Evolutionary conservation across 2,797 vertebrate species (phyloP).

Genomic region (Enteromius paludinosus): DNA sequence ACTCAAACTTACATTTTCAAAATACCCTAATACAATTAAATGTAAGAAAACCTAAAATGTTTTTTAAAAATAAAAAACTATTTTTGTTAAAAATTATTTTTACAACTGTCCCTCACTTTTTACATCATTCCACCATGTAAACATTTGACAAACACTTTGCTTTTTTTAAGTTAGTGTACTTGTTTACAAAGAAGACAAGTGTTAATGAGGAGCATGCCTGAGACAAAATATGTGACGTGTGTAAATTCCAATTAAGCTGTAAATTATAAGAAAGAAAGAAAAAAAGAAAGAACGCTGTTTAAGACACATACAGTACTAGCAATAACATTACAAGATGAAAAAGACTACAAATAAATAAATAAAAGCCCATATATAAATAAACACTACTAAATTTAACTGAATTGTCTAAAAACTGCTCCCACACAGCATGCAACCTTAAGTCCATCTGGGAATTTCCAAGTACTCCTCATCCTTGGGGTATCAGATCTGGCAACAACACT

Average conservation of each 20-base stretch:
- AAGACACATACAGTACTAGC: neutral
- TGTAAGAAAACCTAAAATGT: too few relatives aligned
- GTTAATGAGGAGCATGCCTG: neutral
- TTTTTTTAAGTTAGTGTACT: neutral
- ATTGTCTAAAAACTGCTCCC: neutral
- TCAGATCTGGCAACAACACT: neutral
- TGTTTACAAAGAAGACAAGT: neutral
- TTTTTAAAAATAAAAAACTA: too few relatives aligned
- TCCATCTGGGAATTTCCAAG: slow-evolving; percentile 3
- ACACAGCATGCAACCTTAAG: neutral
- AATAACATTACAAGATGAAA: neutral
- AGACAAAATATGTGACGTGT: neutral
- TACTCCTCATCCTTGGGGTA: neutral
- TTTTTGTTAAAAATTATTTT: too few relatives aligned
- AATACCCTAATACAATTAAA: neutral
- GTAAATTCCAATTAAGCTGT: neutral
- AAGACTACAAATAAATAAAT: neutral
- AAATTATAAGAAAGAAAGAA: neutral
- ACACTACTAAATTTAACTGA: neutral
- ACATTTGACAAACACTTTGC: neutral
- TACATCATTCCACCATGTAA: neutral
- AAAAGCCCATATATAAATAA: neutral
- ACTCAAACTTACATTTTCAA: neutral
- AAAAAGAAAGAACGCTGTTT: neutral
- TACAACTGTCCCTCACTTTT: neutral